Conservation (phyloP, 2,888 invertebrate genomes). For the Microdon myrmicae region DNA sequence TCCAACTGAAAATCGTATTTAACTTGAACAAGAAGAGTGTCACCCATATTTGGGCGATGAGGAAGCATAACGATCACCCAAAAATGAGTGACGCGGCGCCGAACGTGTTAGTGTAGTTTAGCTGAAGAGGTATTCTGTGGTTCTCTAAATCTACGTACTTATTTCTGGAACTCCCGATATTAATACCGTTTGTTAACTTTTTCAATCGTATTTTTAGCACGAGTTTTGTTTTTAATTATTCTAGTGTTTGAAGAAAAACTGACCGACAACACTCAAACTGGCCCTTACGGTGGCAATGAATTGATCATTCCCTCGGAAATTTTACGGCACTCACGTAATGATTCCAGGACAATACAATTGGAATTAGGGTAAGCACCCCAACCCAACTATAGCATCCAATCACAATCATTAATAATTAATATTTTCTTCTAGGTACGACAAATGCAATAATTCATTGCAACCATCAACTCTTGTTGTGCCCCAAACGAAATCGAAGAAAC, state of each 20-base stretch:
- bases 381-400: neutral
- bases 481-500: constrained; percentile 65
- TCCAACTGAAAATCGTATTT: no score
- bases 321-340: constrained; percentile 70
- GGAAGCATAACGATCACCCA: no score
- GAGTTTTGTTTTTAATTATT: constrained; percentile 48
- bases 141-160: neutral
- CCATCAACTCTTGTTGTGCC: constrained; percentile 55
- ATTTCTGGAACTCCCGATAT: no score
- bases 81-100: no score
- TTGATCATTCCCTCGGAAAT: constrained; percentile 62
- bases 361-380: constrained; percentile 69
- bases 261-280: constrained; percentile 66
- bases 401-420: neutral
- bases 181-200: neutral
- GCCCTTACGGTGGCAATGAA: constrained; percentile 58
- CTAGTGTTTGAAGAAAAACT: constrained; percentile 81
- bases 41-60: no score
- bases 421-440: constrained; percentile 65
- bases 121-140: neutral
- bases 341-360: constrained; percentile 74
- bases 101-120: no score
- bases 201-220: constrained; percentile 8
- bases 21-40: no score
- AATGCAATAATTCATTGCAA: constrained; percentile 59